Evolutionary conservation across 1,140 invertebrate species (phyloP), one percentile per base, ranked within the genome.

Genomic region (Caenorhabditis briggsae): DNA sequence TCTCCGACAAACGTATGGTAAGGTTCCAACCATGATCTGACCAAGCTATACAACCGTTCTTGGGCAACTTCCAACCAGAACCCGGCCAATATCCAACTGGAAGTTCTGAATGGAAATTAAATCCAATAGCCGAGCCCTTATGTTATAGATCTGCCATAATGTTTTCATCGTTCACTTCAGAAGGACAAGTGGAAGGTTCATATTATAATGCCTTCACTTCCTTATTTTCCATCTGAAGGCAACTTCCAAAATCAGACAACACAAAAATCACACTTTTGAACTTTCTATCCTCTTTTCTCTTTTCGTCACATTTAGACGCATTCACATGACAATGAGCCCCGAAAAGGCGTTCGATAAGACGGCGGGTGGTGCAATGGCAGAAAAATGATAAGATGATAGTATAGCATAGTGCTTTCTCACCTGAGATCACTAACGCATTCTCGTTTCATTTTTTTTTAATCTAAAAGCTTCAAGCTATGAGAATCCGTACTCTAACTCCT

Each of bases 261-360:
- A 70, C 64, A 70, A 70, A 43, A 70, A 70, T 70, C 64, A 70
- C 33, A 70, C 64, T 70, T 70, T 70, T 70, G 33, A 70, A 70
- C 64, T 70, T 23, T 7, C 23, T n/a, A n/a, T 33, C 23, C 14
- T 18, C 33, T 2, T 48, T n/a, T 78, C 70, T 23, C 14, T 70
- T 70, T 70, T 70, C 64, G 18, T 48, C 64, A 64, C 18, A 20
- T 25, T 59, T 59, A 59, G 61, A 41, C 61, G 20, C 65, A 78
- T 78, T 78, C 70, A 78, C 70, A 50, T 78, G 70, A 78, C 70
- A 50, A 46, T 70, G 20, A 50, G 12, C 23, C 23, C 18, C 70
- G 5, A 20, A 20, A 53, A 18, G 46, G 70, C 50, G 70, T 78
- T 78, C 43, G 70, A 78, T 78, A 78, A 78, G 70, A 33, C 12